Evolutionary conservation across 2,888 invertebrate genomes (phyloP).

Genomic region (Dascillus cervinus): DNA sequence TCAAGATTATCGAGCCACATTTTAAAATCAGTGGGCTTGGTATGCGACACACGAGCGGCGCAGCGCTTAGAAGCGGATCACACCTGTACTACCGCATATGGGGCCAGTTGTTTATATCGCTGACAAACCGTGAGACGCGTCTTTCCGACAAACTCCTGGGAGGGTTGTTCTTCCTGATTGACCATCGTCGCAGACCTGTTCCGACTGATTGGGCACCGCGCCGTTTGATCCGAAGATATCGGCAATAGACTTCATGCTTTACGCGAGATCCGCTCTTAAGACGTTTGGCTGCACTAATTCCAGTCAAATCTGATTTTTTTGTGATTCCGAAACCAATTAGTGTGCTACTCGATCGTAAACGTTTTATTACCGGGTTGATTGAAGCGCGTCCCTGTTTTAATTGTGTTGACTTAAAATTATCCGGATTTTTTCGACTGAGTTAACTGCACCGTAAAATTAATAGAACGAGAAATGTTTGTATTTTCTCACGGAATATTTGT

Average conservation of each 20-base stretch:
- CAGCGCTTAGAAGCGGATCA: constrained; percentile 1
- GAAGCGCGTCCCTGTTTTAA: too few species aligned
- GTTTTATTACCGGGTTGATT: too few species aligned
- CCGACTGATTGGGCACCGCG: constrained; percentile 18
- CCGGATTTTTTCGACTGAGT: too few species aligned
- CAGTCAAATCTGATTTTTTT: too few species aligned
- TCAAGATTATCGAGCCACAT: too few species aligned
- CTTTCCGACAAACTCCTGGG: constrained; percentile 22
- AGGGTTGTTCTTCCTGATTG: constrained; percentile 26
- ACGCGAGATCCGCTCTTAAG: constrained; percentile 16
- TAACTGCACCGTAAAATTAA: too few species aligned
- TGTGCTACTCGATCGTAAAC: too few species aligned
- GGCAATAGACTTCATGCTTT: constrained; percentile 15
- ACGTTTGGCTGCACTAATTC: too few species aligned
- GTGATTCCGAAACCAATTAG: too few species aligned
- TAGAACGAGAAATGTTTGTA: constrained; percentile 7
- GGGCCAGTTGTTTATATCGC: constrained; percentile 19
- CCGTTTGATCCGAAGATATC: constrained; percentile 18
- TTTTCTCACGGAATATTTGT: constrained; percentile 15
- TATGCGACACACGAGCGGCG: neutral
- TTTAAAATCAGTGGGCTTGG: neutral
- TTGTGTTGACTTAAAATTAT: too few species aligned
- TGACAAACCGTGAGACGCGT: constrained; percentile 23
- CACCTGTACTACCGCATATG: constrained; percentile 20
- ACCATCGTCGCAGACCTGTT: constrained; percentile 17